Percentiles rank a stretch among this genome's conserved stretches.
Conservation (phyloP, 2,888 invertebrate species). For the Tenthredo mesomela region DNA sequence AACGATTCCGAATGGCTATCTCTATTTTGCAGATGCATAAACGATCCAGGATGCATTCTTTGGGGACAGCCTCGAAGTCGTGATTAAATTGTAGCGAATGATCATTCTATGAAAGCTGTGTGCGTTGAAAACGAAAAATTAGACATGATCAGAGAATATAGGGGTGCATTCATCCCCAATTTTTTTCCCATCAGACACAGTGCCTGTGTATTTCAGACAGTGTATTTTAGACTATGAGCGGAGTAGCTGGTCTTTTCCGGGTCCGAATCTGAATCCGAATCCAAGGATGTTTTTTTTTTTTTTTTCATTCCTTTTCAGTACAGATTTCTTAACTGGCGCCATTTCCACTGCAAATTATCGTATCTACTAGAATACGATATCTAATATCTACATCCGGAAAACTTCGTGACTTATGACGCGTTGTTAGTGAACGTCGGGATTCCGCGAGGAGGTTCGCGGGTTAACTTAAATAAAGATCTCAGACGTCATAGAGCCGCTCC, state of each 20-base stretch:
- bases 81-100: not conserved
- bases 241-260: not conserved
- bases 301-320: not conserved
- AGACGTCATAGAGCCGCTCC: slow-evolving; percentile 47
- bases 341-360: not conserved
- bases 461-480: slow-evolving; percentile 39
- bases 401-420: slow-evolving; percentile 7
- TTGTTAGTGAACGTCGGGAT: slow-evolving; percentile 5
- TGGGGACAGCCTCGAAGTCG: not conserved
- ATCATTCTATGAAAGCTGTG: too few species aligned
- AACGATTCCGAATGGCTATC: not conserved
- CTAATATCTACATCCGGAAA: slow-evolving; percentile 18
- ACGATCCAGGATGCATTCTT: not conserved
- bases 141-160: not conserved
- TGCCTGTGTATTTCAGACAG: too few species aligned
- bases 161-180: not conserved
- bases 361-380: not conserved
- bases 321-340: not conserved
- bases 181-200: too few species aligned
- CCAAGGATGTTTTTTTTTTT: not conserved
- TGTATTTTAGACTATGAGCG: too few species aligned
- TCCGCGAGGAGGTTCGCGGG: slow-evolving; percentile 25
- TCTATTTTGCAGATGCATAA: not conserved
- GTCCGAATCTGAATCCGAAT: not conserved
- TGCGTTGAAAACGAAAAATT: not conserved